phyloP scores from a whole-genome alignment of 2,113 vertebrate species.

The Cyanocitta stelleri region DNA sequence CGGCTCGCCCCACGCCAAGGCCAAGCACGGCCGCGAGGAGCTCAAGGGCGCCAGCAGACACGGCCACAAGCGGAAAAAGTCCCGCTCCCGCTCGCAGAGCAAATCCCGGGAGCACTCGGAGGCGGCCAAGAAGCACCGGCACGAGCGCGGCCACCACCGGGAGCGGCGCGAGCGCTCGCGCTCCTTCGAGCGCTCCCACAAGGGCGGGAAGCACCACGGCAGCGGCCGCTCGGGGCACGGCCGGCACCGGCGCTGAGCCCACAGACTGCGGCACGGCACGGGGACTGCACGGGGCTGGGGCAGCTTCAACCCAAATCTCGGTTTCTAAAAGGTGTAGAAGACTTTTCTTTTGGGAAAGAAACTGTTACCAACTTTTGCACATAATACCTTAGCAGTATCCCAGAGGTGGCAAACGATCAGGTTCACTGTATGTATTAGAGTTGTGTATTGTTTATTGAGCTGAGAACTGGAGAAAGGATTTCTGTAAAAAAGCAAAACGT shows the following conservation, averaged over 20 bases:
- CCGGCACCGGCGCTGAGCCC: constrained; percentile 84
- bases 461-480: constrained; percentile 76
- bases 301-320: neutral
- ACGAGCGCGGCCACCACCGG: constrained; percentile 87
- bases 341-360: neutral
- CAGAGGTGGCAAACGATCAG: constrained; percentile 59
- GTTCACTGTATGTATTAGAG: constrained; percentile 73
- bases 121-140: constrained; percentile 90
- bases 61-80: constrained; percentile 93
- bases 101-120: constrained; percentile 87
- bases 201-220: constrained; percentile 87
- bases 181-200: constrained; percentile 92
- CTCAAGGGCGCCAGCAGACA: constrained; percentile 84
- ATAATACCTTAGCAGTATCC: constrained; percentile 80
- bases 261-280: fast-evolving
- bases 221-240: constrained; percentile 88
- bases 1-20: constrained; percentile 85
- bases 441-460: constrained; percentile 79
- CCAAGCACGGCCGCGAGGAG: constrained; percentile 85
- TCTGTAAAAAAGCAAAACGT: constrained; percentile 74
- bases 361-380: constrained; percentile 78
- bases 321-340: constrained; percentile 58
- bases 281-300: neutral
- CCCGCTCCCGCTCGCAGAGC: constrained; percentile 85
- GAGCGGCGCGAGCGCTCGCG: constrained; percentile 89